These are phyloP conservation scores for Phragmatobia fuliginosa DNA, from an alignment of 2,888 invertebrate species.

Conservation along the genomic window DNA sequence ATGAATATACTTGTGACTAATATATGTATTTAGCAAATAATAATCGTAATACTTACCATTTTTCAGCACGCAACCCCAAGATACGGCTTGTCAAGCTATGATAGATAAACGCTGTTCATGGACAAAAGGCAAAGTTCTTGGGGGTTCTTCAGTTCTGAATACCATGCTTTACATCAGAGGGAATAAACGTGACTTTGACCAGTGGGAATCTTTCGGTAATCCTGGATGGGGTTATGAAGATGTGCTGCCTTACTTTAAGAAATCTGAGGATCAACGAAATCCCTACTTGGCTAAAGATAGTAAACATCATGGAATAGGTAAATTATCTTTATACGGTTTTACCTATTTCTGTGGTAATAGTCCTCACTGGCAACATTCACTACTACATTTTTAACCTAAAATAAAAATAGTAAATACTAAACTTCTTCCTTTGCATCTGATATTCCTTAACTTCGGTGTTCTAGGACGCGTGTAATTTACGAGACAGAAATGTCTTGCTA, in stretches of 20 bases:
- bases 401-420: too few species aligned
- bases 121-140: conserved; percentile 96
- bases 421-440: too few species aligned
- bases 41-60: neutral
- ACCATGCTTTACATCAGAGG: conserved; percentile 97
- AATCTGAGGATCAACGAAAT: conserved; percentile 95
- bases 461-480: too few species aligned
- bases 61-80: conserved; percentile 93
- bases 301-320: conserved; percentile 91
- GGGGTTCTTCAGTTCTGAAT: conserved; percentile 95
- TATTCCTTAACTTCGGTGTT: too few species aligned
- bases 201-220: conserved; percentile 95
- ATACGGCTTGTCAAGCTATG: conserved; percentile 95
- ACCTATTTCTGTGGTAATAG: neutral
- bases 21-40: neutral
- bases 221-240: conserved; percentile 95
- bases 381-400: too few species aligned
- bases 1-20: neutral
- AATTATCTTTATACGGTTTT: conserved; percentile 10
- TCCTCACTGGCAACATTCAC: neutral
- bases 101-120: conserved; percentile 93
- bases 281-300: conserved; percentile 93
- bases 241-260: conserved; percentile 93
- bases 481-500: too few species aligned
- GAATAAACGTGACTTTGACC: conserved; percentile 94